Evolutionary conservation across 1,140 invertebrate species (phyloP), one percentile per base, ranked within the genome.

Genomic region (Plodia interpunctella): DNA sequence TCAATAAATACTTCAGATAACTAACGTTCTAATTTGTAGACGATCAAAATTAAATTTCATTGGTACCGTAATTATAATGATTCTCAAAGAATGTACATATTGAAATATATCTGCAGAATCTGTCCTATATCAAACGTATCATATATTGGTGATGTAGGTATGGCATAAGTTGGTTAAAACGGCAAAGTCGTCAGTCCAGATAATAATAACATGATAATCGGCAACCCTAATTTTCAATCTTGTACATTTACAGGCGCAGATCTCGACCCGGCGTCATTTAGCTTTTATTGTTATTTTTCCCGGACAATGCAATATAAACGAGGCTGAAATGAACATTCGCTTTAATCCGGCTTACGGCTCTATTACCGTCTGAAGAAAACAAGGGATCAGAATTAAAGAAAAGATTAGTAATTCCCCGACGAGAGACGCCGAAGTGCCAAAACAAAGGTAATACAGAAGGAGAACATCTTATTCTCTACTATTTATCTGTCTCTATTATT

Each of bases 311-410:
- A 65, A 65, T 65, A 65, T 63, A 68, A 68, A 64, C 59, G 60
- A 62, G 56, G 59, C 57, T 38, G 58, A 60, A 64, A 68, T 63
- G 62, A 60, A 59, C 59, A 63, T 61, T 66, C 60, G 52, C 60
- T 65, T 62, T 68, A 65, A 68, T 64, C 66, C 66, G 59, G 66
- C 66, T 68, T 60, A 65, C 62, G 58, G 60, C 60, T 68, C 66
- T 65, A 62, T 64, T 68, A 65, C 63, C 59, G 63, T 55, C 63
- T 60, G 62, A 60, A 68, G 66, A 64, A 72, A 74, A 72, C 69
- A 71, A 74, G 65, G 69, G 68, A 72, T 78, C 72, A 78, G 78
- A 80, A 86, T 82, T 80, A 83, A 82, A 83, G 78, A 76, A 83
- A 83, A 83, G 79, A 68, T 68, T 68, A 68, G 63, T 68, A 68